These are phyloP conservation scores for Pantala flavescens DNA, from an alignment of 1,140 invertebrate species.

Conservation along the genomic window DNA sequence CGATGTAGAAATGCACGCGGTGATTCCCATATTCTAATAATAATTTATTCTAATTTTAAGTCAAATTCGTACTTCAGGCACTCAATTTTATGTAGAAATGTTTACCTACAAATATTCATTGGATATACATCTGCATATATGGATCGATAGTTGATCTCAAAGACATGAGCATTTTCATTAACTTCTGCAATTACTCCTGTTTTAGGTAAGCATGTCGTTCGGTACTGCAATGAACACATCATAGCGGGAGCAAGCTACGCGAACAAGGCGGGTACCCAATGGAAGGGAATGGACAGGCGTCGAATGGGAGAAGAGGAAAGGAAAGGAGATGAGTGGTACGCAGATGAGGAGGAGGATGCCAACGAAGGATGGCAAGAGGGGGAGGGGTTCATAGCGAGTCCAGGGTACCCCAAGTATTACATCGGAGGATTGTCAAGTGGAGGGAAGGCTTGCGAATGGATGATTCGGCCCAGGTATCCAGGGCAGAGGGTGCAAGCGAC, in stretches of 20 bases:
- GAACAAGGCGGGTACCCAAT: neutral
- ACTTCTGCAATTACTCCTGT: constrained; percentile 15
- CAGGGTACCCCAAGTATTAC: constrained; percentile 52
- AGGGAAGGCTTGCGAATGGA: constrained; percentile 39
- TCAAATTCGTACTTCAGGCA: no score
- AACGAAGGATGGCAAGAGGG: neutral
- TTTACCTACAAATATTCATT: no score
- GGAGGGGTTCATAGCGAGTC: constrained; percentile 45
- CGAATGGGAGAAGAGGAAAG: neutral
- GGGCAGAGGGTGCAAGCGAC: constrained; percentile 43
- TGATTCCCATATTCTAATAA: no score
- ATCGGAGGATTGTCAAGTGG: constrained; percentile 30
- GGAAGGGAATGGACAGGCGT: neutral
- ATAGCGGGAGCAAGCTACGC: constrained; percentile 14
- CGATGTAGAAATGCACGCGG: no score
- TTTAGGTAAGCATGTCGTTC: constrained; percentile 36
- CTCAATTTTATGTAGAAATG: no score
- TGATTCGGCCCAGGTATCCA: constrained; percentile 33
- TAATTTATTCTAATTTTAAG: no score
- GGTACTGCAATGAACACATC: constrained; percentile 45
- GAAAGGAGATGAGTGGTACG: neutral
- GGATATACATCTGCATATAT: no score
- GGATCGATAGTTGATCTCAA: no score
- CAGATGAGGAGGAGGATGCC: constrained; percentile 22
- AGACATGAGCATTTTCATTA: no score